Evolutionary conservation across 2,888 invertebrate species (phyloP).

Genomic region (Platycnemis pennipes): DNA sequence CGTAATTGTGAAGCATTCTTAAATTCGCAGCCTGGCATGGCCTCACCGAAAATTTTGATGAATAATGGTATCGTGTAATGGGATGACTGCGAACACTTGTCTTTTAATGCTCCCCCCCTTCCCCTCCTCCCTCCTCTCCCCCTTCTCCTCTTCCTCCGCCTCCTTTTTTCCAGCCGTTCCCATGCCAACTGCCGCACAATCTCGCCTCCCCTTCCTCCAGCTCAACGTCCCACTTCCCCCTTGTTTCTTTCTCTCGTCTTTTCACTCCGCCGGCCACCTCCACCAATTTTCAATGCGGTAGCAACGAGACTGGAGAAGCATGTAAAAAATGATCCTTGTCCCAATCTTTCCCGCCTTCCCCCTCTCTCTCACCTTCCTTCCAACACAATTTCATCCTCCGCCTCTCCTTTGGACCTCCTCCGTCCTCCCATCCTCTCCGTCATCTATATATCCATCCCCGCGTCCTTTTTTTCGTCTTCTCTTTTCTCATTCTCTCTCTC

Average conservation of each 20-base stretch:
- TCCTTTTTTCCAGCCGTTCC: background rate
- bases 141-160: background rate
- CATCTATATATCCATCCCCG: background rate
- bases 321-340: constrained; percentile 54
- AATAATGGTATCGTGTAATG: constrained; percentile 53
- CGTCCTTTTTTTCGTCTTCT: background rate
- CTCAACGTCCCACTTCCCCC: background rate
- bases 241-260: background rate
- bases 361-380: background rate
- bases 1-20: constrained; percentile 34
- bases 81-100: constrained; percentile 33
- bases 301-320: constrained; percentile 58
- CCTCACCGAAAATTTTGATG: constrained; percentile 34
- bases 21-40: constrained; percentile 21
- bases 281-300: constrained; percentile 65
- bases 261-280: constrained; percentile 34
- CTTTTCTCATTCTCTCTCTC: background rate
- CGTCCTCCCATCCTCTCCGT: background rate
- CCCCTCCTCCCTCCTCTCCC: background rate
- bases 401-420: background rate
- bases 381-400: background rate
- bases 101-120: background rate
- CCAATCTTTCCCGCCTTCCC: constrained; percentile 48
- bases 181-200: background rate
- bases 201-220: background rate